Conservation (phyloP, 1,140 invertebrate species). For the Aphaenogaster ashmeadi region DNA sequence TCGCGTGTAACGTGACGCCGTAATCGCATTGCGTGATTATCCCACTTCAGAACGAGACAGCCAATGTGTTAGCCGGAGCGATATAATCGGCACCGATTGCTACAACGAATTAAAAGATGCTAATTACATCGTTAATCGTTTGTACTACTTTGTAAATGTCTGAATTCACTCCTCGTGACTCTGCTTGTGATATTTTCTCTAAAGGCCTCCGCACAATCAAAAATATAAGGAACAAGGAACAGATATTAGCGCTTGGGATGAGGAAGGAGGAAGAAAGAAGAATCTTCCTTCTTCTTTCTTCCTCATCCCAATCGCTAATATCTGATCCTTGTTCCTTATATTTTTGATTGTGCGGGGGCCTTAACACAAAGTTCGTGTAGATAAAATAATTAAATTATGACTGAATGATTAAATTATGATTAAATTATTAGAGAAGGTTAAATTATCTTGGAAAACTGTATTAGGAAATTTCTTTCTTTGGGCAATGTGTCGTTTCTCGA, state of each 20-base stretch:
- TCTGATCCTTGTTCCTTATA: no score
- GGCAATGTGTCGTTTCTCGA: not conserved
- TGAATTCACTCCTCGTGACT: not conserved
- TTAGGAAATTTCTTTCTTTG: not conserved
- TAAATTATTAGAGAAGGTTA: not conserved
- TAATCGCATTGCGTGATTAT: slow-evolving; percentile 1
- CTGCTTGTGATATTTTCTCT: not conserved
- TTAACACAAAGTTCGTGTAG: not conserved
- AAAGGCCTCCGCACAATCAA: no score
- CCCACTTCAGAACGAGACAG: not conserved
- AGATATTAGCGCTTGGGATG: no score
- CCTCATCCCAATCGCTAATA: no score
- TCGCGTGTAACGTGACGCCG: not conserved
- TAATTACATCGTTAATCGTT: not conserved
- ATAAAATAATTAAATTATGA: slow-evolving; percentile 2
- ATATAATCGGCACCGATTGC: not conserved
- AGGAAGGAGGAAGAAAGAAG: no score
- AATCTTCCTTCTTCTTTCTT: no score
- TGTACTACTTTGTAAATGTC: not conserved
- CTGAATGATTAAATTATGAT: no score
- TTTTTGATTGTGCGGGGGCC: no score
- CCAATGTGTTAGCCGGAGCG: not conserved
- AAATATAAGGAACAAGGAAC: no score
- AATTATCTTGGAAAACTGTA: not conserved
- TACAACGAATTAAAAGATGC: not conserved